A percentile compares a stretch with the other conserved stretches of the same genome.
Evolutionary conservation across 2,888 invertebrate species (phyloP).

Genomic region (Sarcophaga subvicina): DNA sequence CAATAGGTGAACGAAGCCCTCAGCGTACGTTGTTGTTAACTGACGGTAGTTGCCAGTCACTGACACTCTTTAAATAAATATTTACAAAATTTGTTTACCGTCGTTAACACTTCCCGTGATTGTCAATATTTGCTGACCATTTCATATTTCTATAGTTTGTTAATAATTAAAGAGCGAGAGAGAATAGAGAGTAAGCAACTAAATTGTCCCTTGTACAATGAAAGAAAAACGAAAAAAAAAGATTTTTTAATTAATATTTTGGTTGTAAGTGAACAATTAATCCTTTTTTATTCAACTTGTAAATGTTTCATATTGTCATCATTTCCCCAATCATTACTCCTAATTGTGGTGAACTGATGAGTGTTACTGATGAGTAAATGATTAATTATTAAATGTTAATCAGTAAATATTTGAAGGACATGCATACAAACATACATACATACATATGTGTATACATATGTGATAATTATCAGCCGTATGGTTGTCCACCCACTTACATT

Average conservation of each 20-base stretch:
- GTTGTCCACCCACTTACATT: too few relatives aligned
- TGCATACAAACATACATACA: not conserved
- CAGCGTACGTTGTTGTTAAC: conserved; percentile 30
- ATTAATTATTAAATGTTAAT: conserved; percentile 64
- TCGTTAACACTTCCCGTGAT: conserved; percentile 8
- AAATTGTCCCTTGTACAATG: not conserved
- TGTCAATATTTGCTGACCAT: conserved; percentile 16
- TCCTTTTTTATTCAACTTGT: not conserved
- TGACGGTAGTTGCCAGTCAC: not conserved
- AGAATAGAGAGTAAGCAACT: not conserved
- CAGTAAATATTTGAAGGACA: conserved; percentile 34
- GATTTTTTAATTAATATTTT: not conserved
- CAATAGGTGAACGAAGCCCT: conserved; percentile 34
- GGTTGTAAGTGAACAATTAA: conserved; percentile 1
- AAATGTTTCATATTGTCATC: not conserved
- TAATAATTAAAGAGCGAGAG: not conserved
- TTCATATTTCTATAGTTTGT: not conserved
- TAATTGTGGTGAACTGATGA: conserved; percentile 46
- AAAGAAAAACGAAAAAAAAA: not conserved
- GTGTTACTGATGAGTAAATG: conserved; percentile 64
- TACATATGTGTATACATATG: not conserved
- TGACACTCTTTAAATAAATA: conserved; percentile 59
- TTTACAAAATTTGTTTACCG: conserved; percentile 47
- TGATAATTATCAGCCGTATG: too few relatives aligned
- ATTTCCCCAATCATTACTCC: conserved; percentile 32